phyloP scores from a whole-genome alignment of 35 echinoderm and acorn worm species.

The Eucidaris tribuloides region DNA sequence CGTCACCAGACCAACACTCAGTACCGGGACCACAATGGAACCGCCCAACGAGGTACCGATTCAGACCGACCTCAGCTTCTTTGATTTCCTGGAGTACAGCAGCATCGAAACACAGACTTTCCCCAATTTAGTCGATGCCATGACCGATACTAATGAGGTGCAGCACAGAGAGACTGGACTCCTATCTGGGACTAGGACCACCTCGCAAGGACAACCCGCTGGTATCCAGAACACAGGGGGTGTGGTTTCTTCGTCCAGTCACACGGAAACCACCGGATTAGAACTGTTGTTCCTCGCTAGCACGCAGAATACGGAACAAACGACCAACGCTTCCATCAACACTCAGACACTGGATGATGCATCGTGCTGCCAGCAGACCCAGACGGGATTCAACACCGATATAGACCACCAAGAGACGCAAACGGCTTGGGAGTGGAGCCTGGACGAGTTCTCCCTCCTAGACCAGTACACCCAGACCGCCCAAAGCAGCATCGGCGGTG shows the following conservation, averaged over 20 bases:
- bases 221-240: not conserved
- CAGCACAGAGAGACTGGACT: not conserved
- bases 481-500: not conserved
- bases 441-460: conserved; percentile 16
- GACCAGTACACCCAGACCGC: conserved; percentile 28
- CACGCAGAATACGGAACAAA: not conserved
- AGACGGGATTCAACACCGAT: not conserved
- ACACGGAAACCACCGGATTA: not conserved
- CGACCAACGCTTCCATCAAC: not conserved
- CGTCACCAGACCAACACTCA: not conserved
- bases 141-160: not conserved
- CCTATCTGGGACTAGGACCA: too few relatives aligned
- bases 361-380: conserved; percentile 12
- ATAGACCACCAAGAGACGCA: conserved; percentile 14
- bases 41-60: not conserved
- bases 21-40: not conserved
- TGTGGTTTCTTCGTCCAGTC: not conserved
- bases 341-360: not conserved
- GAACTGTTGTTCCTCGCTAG: conserved; percentile 13
- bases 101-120: conserved; percentile 6
- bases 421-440: conserved; percentile 23
- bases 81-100: conserved; percentile 13
- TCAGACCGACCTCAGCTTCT: conserved; percentile 13
- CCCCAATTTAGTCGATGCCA: conserved; percentile 1
- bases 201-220: not conserved